A percentile compares a stretch with the other conserved stretches of the same genome.
These are phyloP conservation scores for Hipparchia semele DNA, from an alignment of 2,888 invertebrate genomes.

Conservation along the genomic window DNA sequence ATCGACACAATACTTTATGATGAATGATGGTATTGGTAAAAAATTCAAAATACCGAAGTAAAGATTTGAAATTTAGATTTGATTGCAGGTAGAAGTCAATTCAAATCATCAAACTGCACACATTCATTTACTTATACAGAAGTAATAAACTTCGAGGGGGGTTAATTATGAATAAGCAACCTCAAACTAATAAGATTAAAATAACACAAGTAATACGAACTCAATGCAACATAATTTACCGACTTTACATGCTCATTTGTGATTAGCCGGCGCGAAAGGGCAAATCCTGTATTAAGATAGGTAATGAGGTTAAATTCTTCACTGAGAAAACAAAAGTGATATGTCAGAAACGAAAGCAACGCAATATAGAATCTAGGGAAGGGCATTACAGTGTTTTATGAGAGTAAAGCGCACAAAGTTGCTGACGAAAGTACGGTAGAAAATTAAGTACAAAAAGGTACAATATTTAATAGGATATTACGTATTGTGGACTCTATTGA, in stretches of 20 bases:
- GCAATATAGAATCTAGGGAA: conserved; percentile 63
- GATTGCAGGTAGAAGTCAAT: conserved; percentile 44
- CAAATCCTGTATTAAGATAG: conserved; percentile 83
- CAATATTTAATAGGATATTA: conserved; percentile 64
- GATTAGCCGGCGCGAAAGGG: conserved; percentile 83
- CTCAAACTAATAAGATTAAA: conserved; percentile 65
- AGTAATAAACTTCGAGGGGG: conserved; percentile 81
- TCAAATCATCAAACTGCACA: conserved; percentile 64
- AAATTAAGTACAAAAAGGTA: conserved; percentile 77
- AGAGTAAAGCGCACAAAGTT: conserved; percentile 53
- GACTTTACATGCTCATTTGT: conserved; percentile 83
- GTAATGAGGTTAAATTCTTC: conserved; percentile 81
- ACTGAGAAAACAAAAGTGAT: conserved; percentile 54
- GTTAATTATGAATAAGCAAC: conserved; percentile 82
- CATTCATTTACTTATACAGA: conserved; percentile 73
- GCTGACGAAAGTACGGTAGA: conserved; percentile 81
- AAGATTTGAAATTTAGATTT: conserved; percentile 29
- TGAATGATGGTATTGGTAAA: conserved; percentile 37
- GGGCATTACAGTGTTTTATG: conserved; percentile 62
- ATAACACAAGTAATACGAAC: conserved; percentile 73
- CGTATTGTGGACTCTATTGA: conserved; percentile 67
- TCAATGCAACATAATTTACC: conserved; percentile 81
- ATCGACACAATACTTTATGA: conserved; percentile 34
- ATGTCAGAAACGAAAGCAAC: conserved; percentile 51
- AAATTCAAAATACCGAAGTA: conserved; percentile 30